Percentiles rank a stretch among this genome's conserved stretches.
These are phyloP conservation scores for Phrynosoma blainvillii DNA, from an alignment of 2,113 vertebrate genomes.

Conservation along the genomic window DNA sequence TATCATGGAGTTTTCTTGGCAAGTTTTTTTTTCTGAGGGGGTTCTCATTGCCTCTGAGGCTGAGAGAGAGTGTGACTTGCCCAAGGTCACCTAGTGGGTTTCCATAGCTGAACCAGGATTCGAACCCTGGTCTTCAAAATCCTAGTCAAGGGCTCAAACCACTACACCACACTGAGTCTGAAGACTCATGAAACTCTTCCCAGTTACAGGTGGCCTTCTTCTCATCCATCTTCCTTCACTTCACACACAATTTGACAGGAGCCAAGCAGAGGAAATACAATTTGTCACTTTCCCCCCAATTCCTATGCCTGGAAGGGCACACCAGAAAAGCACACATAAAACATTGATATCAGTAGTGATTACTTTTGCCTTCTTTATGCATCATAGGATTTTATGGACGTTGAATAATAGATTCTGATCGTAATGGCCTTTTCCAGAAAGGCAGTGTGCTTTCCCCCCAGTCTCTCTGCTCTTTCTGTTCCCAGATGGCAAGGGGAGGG, in stretches of 20 bases:
- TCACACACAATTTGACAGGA: background rate
- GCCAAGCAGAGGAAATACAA: slow-evolving; percentile 61
- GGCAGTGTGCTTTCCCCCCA: background rate
- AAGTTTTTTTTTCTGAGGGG: too few relatives aligned
- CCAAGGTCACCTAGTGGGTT: too few relatives aligned
- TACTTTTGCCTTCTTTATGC: slow-evolving; percentile 55
- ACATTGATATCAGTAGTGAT: slow-evolving; percentile 51
- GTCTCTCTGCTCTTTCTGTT: background rate
- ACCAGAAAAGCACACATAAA: slow-evolving; percentile 55
- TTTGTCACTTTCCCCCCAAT: slow-evolving; percentile 57
- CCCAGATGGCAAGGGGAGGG: background rate
- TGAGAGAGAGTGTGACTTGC: too few relatives aligned
- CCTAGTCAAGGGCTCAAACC: too few relatives aligned
- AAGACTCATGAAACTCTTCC: background rate
- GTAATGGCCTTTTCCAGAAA: slow-evolving; percentile 55
- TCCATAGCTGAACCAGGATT: too few relatives aligned
- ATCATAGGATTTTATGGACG: slow-evolving; percentile 53
- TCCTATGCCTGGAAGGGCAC: slow-evolving; percentile 41
- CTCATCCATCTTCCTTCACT: too few relatives aligned
- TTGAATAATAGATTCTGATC: slow-evolving; percentile 50
- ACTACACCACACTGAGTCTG: too few relatives aligned
- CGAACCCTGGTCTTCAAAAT: too few relatives aligned
- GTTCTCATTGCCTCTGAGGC: too few relatives aligned
- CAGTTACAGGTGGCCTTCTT: background rate
- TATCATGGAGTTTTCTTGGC: too few relatives aligned